These are phyloP conservation scores for Eristalis intricaria DNA, from an alignment of 2,888 invertebrate species.

Conservation along the genomic window DNA sequence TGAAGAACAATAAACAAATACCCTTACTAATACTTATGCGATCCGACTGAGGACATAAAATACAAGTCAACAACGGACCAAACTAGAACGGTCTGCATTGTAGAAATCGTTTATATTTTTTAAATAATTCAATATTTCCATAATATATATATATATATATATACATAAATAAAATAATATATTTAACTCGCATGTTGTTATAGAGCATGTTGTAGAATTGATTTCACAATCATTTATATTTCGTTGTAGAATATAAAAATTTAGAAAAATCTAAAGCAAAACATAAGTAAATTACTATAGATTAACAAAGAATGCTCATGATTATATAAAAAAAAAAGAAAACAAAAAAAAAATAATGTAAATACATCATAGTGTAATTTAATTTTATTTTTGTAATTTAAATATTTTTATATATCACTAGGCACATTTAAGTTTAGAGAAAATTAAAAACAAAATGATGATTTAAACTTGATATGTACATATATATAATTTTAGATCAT, in stretches of 20 bases:
- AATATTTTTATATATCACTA: conserved; percentile 63
- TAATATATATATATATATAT: conserved; percentile 2
- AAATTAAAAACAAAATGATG: conserved; percentile 31
- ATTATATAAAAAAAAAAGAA: conserved; percentile 15
- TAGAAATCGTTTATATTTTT: conserved; percentile 50
- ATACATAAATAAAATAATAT: not conserved
- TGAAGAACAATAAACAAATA: conserved; percentile 35
- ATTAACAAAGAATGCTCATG: conserved; percentile 44
- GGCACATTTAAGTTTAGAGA: conserved; percentile 43
- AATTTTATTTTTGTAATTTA: conserved; percentile 62
- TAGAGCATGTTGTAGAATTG: conserved; percentile 69
- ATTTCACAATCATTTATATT: conserved; percentile 43
- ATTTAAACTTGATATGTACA: conserved; percentile 19
- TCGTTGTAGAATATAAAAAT: conserved; percentile 32
- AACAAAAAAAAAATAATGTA: conserved; percentile 41
- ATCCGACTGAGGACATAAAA: conserved; percentile 27
- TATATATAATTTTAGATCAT: conserved; percentile 52
- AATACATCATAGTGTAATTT: conserved; percentile 59
- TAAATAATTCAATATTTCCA: conserved; percentile 32
- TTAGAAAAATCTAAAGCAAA: conserved; percentile 6
- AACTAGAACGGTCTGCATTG: conserved; percentile 54
- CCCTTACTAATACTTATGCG: conserved; percentile 12
- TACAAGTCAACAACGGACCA: conserved; percentile 37
- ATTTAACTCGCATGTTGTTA: conserved; percentile 68
- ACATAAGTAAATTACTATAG: conserved; percentile 13